A percentile compares a stretch with the other conserved stretches of the same genome.
Conservation (phyloP, 2,888 invertebrate genomes). For the Netelia inedita region DNA sequence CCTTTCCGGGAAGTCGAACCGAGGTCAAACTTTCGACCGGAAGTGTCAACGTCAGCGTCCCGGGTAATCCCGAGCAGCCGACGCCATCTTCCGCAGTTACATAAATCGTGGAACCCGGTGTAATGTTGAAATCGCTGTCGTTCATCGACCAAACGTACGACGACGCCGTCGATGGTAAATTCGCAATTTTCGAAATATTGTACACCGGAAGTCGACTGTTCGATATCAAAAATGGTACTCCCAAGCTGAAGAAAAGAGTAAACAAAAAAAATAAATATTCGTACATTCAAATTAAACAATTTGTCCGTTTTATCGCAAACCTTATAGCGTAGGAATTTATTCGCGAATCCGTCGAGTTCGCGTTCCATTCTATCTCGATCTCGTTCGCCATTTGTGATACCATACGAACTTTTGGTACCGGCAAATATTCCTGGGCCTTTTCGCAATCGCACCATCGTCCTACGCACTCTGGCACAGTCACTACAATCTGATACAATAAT, state of each 20-base stretch:
- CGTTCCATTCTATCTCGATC: conserved; percentile 76
- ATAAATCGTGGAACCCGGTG: conserved; percentile 74
- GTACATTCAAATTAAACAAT: neutral
- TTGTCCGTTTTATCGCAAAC: conserved; percentile 55
- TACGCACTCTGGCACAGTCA: conserved; percentile 80
- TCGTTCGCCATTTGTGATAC: conserved; percentile 41
- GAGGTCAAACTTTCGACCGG: conserved; percentile 31
- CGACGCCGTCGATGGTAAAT: conserved; percentile 63
- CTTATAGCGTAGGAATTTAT: conserved; percentile 75
- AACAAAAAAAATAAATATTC: neutral
- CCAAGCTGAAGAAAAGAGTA: conserved; percentile 75
- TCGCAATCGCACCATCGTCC: conserved; percentile 76
- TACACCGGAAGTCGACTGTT: conserved; percentile 78
- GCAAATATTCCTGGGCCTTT: conserved; percentile 69
- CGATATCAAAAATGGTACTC: conserved; percentile 77
- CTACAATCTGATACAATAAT: conserved; percentile 73
- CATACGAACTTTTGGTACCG: conserved; percentile 74
- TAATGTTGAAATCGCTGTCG: conserved; percentile 57
- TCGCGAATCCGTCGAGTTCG: conserved; percentile 51
- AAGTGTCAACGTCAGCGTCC: conserved; percentile 64
- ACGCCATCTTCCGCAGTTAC: conserved; percentile 74
- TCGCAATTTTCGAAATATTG: conserved; percentile 77
- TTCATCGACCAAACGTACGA: conserved; percentile 74
- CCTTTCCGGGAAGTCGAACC: conserved; percentile 27
- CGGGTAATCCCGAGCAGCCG: conserved; percentile 76